phyloP scores from a whole-genome alignment of 2,113 vertebrate genomes.

The Murina feae region DNA sequence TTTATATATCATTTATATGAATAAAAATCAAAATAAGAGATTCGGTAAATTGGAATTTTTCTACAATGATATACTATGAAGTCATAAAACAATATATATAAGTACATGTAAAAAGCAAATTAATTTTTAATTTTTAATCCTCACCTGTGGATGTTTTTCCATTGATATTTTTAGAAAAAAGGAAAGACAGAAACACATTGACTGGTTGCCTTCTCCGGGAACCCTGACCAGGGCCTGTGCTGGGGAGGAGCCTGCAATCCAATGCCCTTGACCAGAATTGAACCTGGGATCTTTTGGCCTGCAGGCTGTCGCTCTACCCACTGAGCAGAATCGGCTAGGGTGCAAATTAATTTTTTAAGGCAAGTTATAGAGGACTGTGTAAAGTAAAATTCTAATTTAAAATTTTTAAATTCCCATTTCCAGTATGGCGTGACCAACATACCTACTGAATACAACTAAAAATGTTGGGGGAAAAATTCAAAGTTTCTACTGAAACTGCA shows the following conservation, averaged over 20 bases:
- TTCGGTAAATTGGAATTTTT: neutral
- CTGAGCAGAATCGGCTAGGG: no score
- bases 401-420: neutral
- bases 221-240: no score
- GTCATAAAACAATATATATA: neutral
- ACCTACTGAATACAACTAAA: neutral
- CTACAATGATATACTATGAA: neutral
- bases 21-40: neutral
- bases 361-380: neutral
- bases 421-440: neutral
- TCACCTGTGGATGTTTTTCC: no score
- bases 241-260: no score
- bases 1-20: neutral
- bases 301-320: no score
- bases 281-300: no score
- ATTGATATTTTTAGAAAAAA: no score
- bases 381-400: neutral
- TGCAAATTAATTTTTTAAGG: neutral
- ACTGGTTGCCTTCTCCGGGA: no score
- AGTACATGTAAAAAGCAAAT: neutral
- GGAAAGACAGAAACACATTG: no score
- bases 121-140: neutral
- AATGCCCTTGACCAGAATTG: no score
- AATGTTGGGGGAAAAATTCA: neutral
- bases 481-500: neutral